Conservation (phyloP, 2,888 invertebrate genomes). For the Caenorhabditis sp. region DNA sequence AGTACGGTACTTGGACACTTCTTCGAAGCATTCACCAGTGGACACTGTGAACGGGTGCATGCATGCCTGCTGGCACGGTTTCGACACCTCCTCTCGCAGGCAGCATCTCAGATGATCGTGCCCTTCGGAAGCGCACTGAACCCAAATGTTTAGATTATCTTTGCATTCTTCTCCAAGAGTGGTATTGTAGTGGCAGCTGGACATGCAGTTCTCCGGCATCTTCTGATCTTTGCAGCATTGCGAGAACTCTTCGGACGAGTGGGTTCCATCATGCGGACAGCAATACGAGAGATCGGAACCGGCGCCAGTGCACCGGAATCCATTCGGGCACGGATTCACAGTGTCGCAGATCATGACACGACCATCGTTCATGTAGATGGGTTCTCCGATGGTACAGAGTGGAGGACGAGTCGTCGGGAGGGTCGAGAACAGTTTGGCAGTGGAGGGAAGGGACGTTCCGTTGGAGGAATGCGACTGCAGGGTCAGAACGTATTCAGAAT, state of each 20-base stretch:
- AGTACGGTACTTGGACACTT: slow-evolving; percentile 45
- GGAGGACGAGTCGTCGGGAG: slow-evolving; percentile 44
- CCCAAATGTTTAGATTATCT: slow-evolving; percentile 61
- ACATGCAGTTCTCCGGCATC: slow-evolving; percentile 56
- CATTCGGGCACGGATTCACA: slow-evolving; percentile 49
- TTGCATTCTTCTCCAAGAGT: slow-evolving; percentile 51
- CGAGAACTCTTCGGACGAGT: slow-evolving; percentile 57
- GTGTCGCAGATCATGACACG: slow-evolving; percentile 43
- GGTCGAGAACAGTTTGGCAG: slow-evolving; percentile 66
- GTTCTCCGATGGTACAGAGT: slow-evolving; percentile 63
- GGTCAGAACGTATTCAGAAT: slow-evolving; percentile 63
- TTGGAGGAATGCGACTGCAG: slow-evolving; percentile 60
- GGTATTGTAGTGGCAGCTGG: slow-evolving; percentile 60
- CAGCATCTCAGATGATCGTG: slow-evolving; percentile 71
- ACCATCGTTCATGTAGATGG: slow-evolving; percentile 56
- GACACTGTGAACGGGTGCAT: slow-evolving; percentile 64
- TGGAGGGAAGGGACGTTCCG: slow-evolving; percentile 66
- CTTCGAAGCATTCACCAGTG: slow-evolving; percentile 35
- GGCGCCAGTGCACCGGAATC: slow-evolving; percentile 56
- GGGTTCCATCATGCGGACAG: slow-evolving; percentile 57
- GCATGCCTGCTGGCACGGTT: slow-evolving; percentile 65
- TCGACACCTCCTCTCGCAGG: slow-evolving; percentile 52
- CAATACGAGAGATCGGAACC: slow-evolving; percentile 58
- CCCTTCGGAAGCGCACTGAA: slow-evolving; percentile 69
- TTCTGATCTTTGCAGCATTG: slow-evolving; percentile 63